phyloP scores from a whole-genome alignment of 2,888 invertebrate genomes.

The Lissocephala sabroskyi region DNA sequence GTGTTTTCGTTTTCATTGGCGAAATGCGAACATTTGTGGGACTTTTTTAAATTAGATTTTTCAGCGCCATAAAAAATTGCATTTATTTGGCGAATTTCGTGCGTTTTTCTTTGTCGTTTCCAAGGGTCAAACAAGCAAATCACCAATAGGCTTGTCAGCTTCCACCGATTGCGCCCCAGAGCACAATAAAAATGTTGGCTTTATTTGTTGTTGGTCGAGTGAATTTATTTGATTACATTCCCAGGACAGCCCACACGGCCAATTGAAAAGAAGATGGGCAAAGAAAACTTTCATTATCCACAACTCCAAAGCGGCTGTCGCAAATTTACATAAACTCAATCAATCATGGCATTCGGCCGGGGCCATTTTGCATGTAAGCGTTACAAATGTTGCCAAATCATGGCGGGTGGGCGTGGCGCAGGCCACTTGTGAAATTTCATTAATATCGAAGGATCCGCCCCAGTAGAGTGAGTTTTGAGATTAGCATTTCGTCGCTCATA shows the following conservation, averaged over 20 bases:
- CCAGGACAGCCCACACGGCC: neutral
- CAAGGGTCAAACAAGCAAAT: too few relatives aligned
- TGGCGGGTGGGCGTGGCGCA: constrained; percentile 5
- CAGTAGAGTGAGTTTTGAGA: constrained; percentile 29
- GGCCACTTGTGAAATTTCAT: constrained; percentile 55
- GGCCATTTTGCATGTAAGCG: constrained; percentile 47
- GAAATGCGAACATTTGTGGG: constrained; percentile 16
- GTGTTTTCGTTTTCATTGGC: constrained; percentile 32
- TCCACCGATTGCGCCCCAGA: constrained; percentile 43
- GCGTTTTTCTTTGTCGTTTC: neutral
- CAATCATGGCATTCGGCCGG: constrained; percentile 48
- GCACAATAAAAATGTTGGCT: constrained; percentile 44
- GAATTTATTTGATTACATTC: constrained; percentile 36
- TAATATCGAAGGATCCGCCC: constrained; percentile 33
- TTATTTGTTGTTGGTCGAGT: constrained; percentile 2
- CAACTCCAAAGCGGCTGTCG: constrained; percentile 45
- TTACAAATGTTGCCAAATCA: constrained; percentile 21
- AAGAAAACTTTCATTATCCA: too few relatives aligned
- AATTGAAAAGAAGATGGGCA: neutral
- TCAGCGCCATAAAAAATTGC: constrained; percentile 25
- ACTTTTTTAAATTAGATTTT: constrained; percentile 52
- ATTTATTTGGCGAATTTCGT: constrained; percentile 25
- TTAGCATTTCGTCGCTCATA: constrained; percentile 61
- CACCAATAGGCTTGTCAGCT: neutral
- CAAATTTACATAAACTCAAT: constrained; percentile 62